Evolutionary conservation across 2,888 invertebrate species (phyloP).

Genomic region (Meliscaeva auricollis): DNA sequence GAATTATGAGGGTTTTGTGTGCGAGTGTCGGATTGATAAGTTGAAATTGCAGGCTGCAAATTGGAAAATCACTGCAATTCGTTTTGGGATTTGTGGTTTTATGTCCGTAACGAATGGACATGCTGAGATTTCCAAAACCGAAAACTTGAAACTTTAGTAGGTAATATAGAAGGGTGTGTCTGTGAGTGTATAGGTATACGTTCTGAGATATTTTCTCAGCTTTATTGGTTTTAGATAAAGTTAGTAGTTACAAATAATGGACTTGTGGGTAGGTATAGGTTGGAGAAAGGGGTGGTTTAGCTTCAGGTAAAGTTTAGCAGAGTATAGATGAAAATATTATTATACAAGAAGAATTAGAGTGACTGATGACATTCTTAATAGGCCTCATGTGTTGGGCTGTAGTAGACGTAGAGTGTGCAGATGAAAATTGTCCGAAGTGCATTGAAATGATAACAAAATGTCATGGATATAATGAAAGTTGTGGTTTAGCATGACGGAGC

Average conservation of each 20-base stretch:
- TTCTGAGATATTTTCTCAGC: constrained; percentile 14
- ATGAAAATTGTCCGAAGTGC: constrained; percentile 3
- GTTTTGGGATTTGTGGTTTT: constrained; percentile 71
- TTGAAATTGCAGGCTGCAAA: constrained; percentile 73
- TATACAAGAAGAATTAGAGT: background rate
- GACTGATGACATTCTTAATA: constrained; percentile 7
- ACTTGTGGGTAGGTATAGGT: background rate
- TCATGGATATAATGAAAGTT: background rate
- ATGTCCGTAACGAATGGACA: constrained; percentile 44
- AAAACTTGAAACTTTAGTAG: background rate
- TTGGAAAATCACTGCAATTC: constrained; percentile 76
- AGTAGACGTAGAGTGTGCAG: background rate
- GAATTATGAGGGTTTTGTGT: constrained; percentile 71
- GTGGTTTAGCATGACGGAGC: background rate
- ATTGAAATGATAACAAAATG: background rate
- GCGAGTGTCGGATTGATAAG: constrained; percentile 71
- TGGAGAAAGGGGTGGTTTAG: background rate
- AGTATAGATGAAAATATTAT: background rate
- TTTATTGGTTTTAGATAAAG: constrained; percentile 35
- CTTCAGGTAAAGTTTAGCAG: constrained; percentile 25
- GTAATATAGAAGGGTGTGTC: background rate
- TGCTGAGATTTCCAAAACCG: constrained; percentile 20
- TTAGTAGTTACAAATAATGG: background rate
- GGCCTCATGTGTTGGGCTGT: background rate
- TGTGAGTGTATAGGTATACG: background rate